These are phyloP conservation scores for Brachionus sp. DNA, from an alignment of 1,140 invertebrate genomes.

Conservation along the genomic window DNA sequence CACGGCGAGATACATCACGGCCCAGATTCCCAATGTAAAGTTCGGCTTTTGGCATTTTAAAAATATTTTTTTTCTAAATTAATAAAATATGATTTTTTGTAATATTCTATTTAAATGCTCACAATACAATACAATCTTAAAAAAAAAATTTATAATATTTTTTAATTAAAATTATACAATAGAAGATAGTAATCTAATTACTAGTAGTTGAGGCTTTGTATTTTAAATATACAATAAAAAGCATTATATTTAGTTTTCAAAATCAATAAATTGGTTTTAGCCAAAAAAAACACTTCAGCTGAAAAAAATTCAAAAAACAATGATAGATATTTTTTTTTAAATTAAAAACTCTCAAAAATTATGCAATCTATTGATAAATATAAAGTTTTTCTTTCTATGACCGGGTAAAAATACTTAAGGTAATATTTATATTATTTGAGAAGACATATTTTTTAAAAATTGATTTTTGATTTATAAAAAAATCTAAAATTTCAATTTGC, in stretches of 20 bases:
- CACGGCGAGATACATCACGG: slow-evolving; percentile 50
- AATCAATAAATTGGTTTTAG: not conserved
- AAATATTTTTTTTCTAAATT: not conserved
- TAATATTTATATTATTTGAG: no score
- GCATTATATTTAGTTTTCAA: not conserved
- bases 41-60: slow-evolving; percentile 24
- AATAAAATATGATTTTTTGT: not conserved
- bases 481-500: no score
- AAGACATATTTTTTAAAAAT: no score
- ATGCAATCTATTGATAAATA: not conserved
- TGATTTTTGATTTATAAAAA: no score
- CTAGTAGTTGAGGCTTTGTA: not conserved
- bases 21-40: slow-evolving; percentile 51
- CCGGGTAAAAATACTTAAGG: not conserved
- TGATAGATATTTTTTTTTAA: no score
- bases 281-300: no score
- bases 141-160: not conserved
- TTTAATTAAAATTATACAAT: not conserved
- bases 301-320: no score
- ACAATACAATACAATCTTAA: not conserved
- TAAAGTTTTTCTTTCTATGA: not conserved
- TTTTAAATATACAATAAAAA: not conserved
- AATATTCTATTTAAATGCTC: not conserved
- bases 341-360: not conserved
- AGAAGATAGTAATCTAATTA: not conserved